Conservation (phyloP, 1,140 invertebrate species). For the Nasonia longicornis region DNA sequence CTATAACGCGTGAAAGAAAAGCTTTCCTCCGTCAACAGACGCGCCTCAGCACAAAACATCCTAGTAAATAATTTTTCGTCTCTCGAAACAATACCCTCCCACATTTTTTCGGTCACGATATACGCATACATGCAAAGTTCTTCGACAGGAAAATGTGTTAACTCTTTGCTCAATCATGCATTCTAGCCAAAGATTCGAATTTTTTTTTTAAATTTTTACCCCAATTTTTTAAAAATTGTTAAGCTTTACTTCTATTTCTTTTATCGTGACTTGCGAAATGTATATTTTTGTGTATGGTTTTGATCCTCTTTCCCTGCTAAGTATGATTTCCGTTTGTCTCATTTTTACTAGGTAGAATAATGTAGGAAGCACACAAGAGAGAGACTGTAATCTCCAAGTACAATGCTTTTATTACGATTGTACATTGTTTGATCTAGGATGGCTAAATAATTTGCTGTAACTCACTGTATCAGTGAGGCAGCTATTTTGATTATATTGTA, state of each 20-base stretch:
- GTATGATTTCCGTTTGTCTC: slow-evolving; percentile 38
- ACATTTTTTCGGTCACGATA: slow-evolving; percentile 25
- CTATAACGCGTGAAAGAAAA: slow-evolving; percentile 35
- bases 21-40: slow-evolving; percentile 56
- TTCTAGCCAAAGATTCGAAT: slow-evolving; percentile 55
- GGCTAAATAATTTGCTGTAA: slow-evolving; percentile 57
- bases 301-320: background rate
- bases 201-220: slow-evolving; percentile 16
- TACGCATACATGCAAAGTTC: background rate
- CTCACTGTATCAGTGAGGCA: slow-evolving; percentile 69
- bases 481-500: slow-evolving; percentile 58
- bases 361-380: slow-evolving; percentile 45
- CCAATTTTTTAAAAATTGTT: slow-evolving; percentile 37
- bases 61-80: slow-evolving; percentile 53
- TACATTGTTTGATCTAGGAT: slow-evolving; percentile 61
- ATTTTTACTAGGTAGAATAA: slow-evolving; percentile 43
- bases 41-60: slow-evolving; percentile 61
- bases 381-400: slow-evolving; percentile 42
- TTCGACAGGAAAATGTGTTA: background rate
- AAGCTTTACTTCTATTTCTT: slow-evolving; percentile 41
- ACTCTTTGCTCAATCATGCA: slow-evolving; percentile 47
- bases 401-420: slow-evolving; percentile 54
- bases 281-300: slow-evolving; percentile 51
- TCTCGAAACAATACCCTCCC: slow-evolving; percentile 19
- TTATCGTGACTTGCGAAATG: slow-evolving; percentile 44